These are phyloP conservation scores for Lagria hirta DNA, from an alignment of 2,888 invertebrate species.

Conservation along the genomic window DNA sequence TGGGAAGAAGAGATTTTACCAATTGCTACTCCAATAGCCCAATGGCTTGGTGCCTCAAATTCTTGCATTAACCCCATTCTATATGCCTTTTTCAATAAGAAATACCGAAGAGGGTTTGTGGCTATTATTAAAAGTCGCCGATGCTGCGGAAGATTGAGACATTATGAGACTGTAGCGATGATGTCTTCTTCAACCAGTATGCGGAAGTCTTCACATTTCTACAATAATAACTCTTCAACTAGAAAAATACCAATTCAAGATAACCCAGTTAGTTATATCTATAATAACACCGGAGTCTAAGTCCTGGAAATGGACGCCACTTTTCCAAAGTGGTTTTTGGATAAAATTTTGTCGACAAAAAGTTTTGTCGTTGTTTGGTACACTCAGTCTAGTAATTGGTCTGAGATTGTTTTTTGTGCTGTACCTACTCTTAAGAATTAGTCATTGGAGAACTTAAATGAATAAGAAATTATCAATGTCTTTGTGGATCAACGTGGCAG, in stretches of 20 bases:
- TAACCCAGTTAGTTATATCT: constrained; percentile 57
- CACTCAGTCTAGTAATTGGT: constrained; percentile 25
- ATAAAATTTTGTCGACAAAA: constrained; percentile 13
- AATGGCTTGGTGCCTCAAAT: constrained; percentile 91
- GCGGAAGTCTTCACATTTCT: constrained; percentile 82
- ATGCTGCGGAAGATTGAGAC: constrained; percentile 81
- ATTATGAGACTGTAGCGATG: constrained; percentile 83
- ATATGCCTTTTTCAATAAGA: constrained; percentile 93
- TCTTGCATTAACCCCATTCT: constrained; percentile 94
- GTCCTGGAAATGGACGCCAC: constrained; percentile 40
- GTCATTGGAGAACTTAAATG: constrained; percentile 3
- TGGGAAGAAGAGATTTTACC: constrained; percentile 81
- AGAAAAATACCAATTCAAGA: constrained; percentile 51
- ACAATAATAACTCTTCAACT: constrained; percentile 63
- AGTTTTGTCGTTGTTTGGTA: constrained; percentile 14
- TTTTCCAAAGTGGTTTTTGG: constrained; percentile 26
- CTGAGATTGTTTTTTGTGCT: too few species aligned
- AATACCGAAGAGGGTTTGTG: constrained; percentile 86
- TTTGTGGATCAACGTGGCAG: constrained; percentile 31
- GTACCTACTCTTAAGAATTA: constrained; percentile 26
- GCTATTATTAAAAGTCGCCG: constrained; percentile 83
- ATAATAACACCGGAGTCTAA: constrained; percentile 77
- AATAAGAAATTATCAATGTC: constrained; percentile 8
- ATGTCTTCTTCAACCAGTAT: constrained; percentile 85
- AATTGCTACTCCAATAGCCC: constrained; percentile 83